A percentile compares a stretch with the other conserved stretches of the same genome.
Evolutionary conservation across 37 sponge, comb jelly and placozoan species (phyloP).

Genomic region (Aphrocallistes beatrix): DNA sequence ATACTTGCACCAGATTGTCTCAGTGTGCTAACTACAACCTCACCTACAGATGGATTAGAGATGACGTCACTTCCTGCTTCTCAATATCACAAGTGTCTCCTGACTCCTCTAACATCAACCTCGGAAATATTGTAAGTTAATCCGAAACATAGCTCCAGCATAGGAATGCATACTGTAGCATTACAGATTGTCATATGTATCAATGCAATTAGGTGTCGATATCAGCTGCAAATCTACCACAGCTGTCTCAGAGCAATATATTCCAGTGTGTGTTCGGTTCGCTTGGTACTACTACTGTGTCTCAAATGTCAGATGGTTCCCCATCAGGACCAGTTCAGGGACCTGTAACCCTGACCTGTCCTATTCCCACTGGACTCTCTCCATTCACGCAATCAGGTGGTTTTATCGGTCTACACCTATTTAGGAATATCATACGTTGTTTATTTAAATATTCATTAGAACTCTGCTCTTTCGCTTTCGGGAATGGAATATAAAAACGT

Average conservation of each 20-base stretch:
- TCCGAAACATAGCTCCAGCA: not conserved
- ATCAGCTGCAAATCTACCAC: not conserved
- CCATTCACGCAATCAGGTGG: not conserved
- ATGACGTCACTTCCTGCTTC: not conserved
- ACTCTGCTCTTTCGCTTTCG: no score
- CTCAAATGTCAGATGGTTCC: not conserved
- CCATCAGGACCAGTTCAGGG: not conserved
- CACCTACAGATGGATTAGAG: constrained; percentile 14
- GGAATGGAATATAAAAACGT: no score
- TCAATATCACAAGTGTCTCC: not conserved
- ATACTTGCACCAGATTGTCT: constrained; percentile 23
- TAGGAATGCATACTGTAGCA: not conserved
- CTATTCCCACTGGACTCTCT: not conserved
- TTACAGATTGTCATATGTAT: not conserved
- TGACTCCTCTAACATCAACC: not conserved
- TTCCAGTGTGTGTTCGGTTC: not conserved
- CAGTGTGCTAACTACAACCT: constrained; percentile 24
- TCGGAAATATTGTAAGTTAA: not conserved
- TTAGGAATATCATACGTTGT: no score
- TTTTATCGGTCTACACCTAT: no score
- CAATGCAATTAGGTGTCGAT: not conserved
- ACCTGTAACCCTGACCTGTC: not conserved
- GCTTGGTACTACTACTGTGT: not conserved
- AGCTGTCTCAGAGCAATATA: not conserved
- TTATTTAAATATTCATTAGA: no score